phyloP scores from a whole-genome alignment of 1,140 invertebrate genomes.

The Drosophila navojoa region DNA sequence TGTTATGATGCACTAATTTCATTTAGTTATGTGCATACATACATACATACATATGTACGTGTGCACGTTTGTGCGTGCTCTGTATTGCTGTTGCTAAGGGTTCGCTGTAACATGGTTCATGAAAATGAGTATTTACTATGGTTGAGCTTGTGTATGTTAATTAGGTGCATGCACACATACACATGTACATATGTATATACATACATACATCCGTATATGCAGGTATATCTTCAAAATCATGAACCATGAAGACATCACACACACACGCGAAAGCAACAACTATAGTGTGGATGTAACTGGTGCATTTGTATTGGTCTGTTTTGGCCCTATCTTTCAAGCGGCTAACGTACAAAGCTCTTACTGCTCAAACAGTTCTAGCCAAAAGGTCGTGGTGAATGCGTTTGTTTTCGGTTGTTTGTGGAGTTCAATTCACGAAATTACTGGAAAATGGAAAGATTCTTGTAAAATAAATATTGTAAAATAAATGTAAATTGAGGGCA shows the following conservation, averaged over 20 bases:
- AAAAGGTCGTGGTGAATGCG: background rate
- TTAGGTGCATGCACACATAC: background rate
- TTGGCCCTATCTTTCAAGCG: conserved; percentile 5
- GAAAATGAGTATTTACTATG: background rate
- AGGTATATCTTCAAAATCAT: conserved; percentile 14
- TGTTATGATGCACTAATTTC: background rate
- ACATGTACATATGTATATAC: conserved; percentile 12
- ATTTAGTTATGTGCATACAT: background rate
- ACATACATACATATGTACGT: background rate
- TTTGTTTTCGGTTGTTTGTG: background rate
- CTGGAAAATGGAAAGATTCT: background rate
- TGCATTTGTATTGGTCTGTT: conserved; percentile 7
- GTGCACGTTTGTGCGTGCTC: background rate
- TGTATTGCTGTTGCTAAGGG: background rate
- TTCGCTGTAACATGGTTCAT: background rate
- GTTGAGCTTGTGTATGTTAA: background rate
- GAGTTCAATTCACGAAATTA: conserved; percentile 5
- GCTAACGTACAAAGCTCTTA: conserved; percentile 13
- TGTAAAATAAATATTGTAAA: background rate
- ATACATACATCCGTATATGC: background rate
- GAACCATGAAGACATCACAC: conserved; percentile 12
- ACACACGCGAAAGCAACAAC: background rate
- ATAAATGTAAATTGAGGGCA: background rate
- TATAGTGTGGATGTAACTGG: conserved; percentile 1
- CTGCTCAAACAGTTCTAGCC: conserved; percentile 21